Base-by-base conservation (phyloP, 2,888 invertebrate species). In the Fragum whitleyi region DNA sequence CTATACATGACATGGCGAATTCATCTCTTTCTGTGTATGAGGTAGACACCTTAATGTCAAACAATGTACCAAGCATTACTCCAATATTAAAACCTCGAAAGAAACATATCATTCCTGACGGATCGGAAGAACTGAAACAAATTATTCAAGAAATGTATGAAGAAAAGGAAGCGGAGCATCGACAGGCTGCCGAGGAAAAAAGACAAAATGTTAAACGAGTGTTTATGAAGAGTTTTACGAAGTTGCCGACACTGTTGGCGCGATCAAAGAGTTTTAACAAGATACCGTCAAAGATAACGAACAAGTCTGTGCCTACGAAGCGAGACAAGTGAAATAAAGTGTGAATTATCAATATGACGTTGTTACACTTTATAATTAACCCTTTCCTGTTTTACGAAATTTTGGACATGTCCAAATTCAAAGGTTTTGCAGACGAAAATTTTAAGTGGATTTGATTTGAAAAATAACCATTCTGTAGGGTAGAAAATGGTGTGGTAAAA, bases 121-220 rank as follows among this genome's bases (percentile, higher is more conserved):
- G 57, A 57, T 57, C 57, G 3, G 57, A 26, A 3, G 57, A 57
- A 26, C 57, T 57, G 2, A 57, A 57, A 57, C 57, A 57, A 14
- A 57, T 57, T n/a, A 57, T 57, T 11, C 3, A 21, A n/a, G 57
- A 57, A 57, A 57, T 57, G 57, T 57, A 57, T 57, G 57, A 57
- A 11, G 57, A 57, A 23, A 57, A 19, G 21, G 57, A 57, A n/a
- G 5, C 3, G 7, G 57, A 57, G n/a, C 9, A 26, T 9, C 21
- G 57, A 21, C 57, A 57, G 23, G 57, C 57, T 11, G 21, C 57
- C 7, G 57, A 57, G 14, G 57, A 57, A 23, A 57, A 57, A 14
- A n/a, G 57, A 23, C 26, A 26, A 11, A 57, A 57, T 57, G 57
- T 57, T 9, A 57, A 57, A 57, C 57, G 57, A 26, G 57, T 57